These are phyloP conservation scores for Uromys caudimaculatus DNA, from an alignment of 2,797 vertebrate genomes.

Conservation along the genomic window DNA sequence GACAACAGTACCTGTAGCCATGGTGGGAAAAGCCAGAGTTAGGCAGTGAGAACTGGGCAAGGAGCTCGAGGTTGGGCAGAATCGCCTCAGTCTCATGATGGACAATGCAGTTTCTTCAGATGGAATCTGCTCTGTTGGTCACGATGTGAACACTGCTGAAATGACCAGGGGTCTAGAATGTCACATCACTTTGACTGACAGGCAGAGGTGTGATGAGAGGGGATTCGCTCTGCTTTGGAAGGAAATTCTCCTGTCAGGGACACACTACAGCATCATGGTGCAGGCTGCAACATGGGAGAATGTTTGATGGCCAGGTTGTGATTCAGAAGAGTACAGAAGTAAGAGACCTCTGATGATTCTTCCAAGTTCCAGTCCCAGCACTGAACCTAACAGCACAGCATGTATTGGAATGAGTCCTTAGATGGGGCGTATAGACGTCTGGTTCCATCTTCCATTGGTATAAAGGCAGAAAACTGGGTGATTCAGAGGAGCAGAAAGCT, in stretches of 20 bases:
- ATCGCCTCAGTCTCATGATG: neutral
- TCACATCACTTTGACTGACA: neutral
- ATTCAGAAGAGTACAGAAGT: neutral
- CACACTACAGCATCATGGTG: neutral
- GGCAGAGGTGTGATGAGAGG: neutral
- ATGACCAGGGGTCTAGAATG: neutral
- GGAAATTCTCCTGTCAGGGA: neutral
- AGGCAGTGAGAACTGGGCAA: neutral
- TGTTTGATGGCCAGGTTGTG: neutral
- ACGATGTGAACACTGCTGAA: neutral
- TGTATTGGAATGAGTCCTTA: neutral
- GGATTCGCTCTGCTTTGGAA: neutral
- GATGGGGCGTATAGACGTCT: no score
- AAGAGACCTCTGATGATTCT: neutral
- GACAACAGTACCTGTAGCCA: neutral
- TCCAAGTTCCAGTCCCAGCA: neutral
- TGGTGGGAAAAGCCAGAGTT: neutral
- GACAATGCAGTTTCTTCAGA: neutral
- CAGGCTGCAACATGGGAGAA: neutral
- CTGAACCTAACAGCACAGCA: neutral
- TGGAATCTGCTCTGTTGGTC: neutral
- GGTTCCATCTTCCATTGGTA: no score
- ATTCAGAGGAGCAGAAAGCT: neutral
- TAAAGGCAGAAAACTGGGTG: no score
- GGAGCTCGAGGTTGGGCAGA: neutral